Percentiles rank a stretch among this genome's conserved stretches.
Evolutionary conservation across 2,888 invertebrate species (phyloP).

Genomic region (Augiades crinisus): DNA sequence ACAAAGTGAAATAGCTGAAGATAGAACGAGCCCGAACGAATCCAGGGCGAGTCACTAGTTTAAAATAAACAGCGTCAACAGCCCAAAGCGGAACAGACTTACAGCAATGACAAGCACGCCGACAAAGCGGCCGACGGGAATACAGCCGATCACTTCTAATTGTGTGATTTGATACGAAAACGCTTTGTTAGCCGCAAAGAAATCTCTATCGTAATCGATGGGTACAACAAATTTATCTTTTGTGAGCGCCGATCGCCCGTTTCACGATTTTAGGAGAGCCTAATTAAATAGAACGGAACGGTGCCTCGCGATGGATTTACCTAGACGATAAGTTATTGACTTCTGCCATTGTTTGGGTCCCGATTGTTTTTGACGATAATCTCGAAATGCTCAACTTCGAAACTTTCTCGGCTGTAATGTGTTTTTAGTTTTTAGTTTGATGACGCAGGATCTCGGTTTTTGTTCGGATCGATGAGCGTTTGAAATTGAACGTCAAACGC

Average conservation of each 20-base stretch:
- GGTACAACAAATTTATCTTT: conserved; percentile 70
- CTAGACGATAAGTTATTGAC: conserved; percentile 36
- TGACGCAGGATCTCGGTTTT: background rate
- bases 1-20: no score
- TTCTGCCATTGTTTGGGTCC: conserved; percentile 34
- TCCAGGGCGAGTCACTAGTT: background rate
- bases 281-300: conserved; percentile 61
- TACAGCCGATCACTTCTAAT: conserved; percentile 75
- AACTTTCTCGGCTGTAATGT: conserved; percentile 10
- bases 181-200: conserved; percentile 71
- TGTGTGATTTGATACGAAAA: conserved; percentile 80
- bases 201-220: conserved; percentile 71
- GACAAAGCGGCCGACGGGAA: conserved; percentile 68
- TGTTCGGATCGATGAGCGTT: background rate
- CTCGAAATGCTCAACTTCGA: conserved; percentile 17
- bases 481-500: background rate
- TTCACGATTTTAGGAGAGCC: conserved; percentile 47
- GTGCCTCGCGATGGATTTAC: conserved; percentile 41
- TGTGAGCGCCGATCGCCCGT: conserved; percentile 51
- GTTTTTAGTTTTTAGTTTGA: background rate
- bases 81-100: conserved; percentile 46
- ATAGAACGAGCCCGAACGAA: no score
- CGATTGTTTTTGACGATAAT: conserved; percentile 42
- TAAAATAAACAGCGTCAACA: conserved; percentile 1
- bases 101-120: conserved; percentile 62